Evolutionary conservation across 2,113 vertebrate species (phyloP), one percentile per base, ranked within the genome.

Genomic region (Pomatorhinus ruficollis): DNA sequence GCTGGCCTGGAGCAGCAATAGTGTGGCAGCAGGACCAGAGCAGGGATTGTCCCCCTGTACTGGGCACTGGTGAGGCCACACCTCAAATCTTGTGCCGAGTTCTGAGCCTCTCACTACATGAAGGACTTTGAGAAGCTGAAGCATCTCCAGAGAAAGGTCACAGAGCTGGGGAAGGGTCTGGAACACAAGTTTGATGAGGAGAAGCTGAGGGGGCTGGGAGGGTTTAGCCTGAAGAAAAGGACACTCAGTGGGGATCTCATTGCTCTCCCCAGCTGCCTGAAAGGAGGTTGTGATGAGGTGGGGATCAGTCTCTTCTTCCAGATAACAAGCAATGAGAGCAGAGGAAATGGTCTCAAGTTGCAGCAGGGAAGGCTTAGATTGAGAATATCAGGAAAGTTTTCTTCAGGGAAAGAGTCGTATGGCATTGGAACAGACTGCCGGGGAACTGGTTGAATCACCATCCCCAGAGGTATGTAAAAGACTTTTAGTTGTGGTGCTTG

Each of bases 101-200:
- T 70, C 2, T 47, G 45, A 24, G 24, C 49, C 20, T 2, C 16
- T 63, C 10, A 30, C 49, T 25, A 2, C 40, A 79, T 0, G 2
- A 53, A 39, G 1, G 23, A 1, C 12, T 1, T 6, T 87, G 49
- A 47, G 40, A 1, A 0, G 23, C 28, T 53, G 6, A n/a, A 53
- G 19, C 0, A 0, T 1, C 3, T 53, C 5, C 54, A 39, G 45
- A 10, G 47, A 54, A 47, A 10, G n/a, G 10, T 2, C 47, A 0
- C 3, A 3, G n/a, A 39, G 15, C 56, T 79, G 56, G 11, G 11
- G 24, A 79, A 54, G 20, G 3, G 8, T 53, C 47, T 63, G 74
- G 60, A 65, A 17, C 47, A 33, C 33, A 54, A 1, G 11, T 8
- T 1, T 39, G 28, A 10, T n/a, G 11, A n/a, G 19, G 50, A 85